These are phyloP conservation scores for Unio pictorum DNA, from an alignment of 2,888 invertebrate species.

Conservation along the genomic window DNA sequence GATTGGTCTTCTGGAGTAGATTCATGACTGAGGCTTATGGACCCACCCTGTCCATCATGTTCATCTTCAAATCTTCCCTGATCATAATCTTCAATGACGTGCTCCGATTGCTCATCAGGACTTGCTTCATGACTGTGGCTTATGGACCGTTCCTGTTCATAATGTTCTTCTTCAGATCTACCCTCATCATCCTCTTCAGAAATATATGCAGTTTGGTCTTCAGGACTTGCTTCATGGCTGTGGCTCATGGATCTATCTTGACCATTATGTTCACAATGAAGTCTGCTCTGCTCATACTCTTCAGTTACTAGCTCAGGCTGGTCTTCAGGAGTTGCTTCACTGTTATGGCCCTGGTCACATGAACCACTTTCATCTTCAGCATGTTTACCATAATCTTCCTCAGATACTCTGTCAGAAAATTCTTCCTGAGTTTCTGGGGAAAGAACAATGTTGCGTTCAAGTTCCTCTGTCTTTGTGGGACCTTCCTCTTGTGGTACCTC, in stretches of 20 bases:
- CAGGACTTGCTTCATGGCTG: conserved; percentile 23
- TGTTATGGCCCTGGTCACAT: not conserved
- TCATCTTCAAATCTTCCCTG: conserved; percentile 31
- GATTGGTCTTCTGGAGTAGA: conserved; percentile 19
- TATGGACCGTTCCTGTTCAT: conserved; percentile 20
- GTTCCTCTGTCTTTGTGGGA: not conserved
- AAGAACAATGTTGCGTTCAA: conserved; percentile 4
- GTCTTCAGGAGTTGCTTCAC: conserved; percentile 4
- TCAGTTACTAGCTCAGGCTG: conserved; percentile 1
- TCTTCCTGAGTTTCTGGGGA: conserved; percentile 1
- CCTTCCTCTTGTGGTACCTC: not conserved
- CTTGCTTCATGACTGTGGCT: conserved; percentile 27
- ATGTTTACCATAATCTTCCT: not conserved
- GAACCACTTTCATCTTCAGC: not conserved
- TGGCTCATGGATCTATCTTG: conserved; percentile 26
- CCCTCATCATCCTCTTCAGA: conserved; percentile 51
- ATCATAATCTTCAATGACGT: conserved; percentile 50
- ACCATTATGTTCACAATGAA: conserved; percentile 5
- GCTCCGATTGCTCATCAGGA: conserved; percentile 20
- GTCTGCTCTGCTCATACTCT: conserved; percentile 1
- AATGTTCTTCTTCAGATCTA: conserved; percentile 26
- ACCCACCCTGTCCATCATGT: conserved; percentile 18
- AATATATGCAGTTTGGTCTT: conserved; percentile 21
- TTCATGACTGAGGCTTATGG: conserved; percentile 29
- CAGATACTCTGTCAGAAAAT: not conserved